phyloP scores from a whole-genome alignment of 2,888 invertebrate species.

The Macrosiphum euphorbiae region DNA sequence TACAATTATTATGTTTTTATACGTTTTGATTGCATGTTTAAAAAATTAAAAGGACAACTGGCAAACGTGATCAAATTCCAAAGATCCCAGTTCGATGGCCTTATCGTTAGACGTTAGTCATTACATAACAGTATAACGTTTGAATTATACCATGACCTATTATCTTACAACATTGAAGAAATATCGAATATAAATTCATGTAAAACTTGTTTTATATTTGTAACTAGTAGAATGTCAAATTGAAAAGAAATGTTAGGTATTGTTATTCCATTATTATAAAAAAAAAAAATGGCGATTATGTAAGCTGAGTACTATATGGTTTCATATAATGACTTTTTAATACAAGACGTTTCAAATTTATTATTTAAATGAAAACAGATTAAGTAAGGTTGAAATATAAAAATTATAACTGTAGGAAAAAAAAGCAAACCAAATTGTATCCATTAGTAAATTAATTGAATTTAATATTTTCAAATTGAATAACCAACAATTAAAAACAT shows the following conservation, averaged over 20 bases:
- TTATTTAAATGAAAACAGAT: neutral
- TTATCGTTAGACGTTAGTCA: neutral
- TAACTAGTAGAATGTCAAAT: neutral
- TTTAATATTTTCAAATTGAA: neutral
- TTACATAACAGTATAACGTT: neutral
- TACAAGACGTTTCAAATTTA: neutral
- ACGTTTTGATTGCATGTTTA: neutral
- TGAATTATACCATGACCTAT: slow-evolving; percentile 2
- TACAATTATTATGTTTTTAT: neutral
- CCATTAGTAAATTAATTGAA: neutral
- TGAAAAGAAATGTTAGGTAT: neutral
- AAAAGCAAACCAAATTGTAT: neutral
- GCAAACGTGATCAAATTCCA: neutral
- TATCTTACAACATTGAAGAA: neutral
- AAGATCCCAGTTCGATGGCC: neutral
- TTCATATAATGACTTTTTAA: neutral
- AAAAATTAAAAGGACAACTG: neutral
- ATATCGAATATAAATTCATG: neutral
- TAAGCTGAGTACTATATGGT: neutral
- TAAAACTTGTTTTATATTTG: neutral
- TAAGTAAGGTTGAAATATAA: neutral
- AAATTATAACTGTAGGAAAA: no score
- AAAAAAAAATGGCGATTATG: neutral
- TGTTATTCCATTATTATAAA: neutral
- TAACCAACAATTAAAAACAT: neutral